Conservation (phyloP, 2,113 vertebrate species). For the Delphinus delphis region DNA sequence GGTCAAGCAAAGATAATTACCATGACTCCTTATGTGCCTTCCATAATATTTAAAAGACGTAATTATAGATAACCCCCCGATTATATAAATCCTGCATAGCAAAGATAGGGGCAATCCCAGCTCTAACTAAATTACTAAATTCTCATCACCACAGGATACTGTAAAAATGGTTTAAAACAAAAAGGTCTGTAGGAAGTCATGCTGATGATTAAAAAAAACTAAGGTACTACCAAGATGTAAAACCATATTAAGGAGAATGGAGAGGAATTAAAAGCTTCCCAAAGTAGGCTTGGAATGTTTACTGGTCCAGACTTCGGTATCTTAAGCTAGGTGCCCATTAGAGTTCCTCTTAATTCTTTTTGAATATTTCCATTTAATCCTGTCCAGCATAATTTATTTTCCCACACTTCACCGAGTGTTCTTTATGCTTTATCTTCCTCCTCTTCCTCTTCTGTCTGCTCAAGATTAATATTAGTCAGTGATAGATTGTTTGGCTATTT, state of each 20-base stretch:
- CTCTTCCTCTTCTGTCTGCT: background rate
- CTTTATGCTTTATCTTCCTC: background rate
- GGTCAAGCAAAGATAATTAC: background rate
- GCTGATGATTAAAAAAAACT: background rate
- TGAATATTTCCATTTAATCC: background rate
- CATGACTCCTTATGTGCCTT: background rate
- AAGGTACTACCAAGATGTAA: background rate
- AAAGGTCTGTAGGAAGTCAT: background rate
- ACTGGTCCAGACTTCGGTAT: background rate
- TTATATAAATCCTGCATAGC: background rate
- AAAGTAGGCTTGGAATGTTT: background rate
- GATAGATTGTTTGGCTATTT: background rate
- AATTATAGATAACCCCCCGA: background rate
- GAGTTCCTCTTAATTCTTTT: background rate
- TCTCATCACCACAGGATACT: background rate
- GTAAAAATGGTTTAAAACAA: background rate
- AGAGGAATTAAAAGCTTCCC: background rate
- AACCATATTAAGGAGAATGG: background rate
- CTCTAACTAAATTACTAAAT: conserved; percentile 5
- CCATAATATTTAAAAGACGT: background rate
- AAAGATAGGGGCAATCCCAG: background rate
- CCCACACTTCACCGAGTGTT: background rate
- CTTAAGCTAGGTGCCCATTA: background rate
- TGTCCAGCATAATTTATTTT: background rate
- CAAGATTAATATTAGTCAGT: background rate